phyloP scores from a whole-genome alignment of 2,113 vertebrate species.

The Hippoglossus stenolepis region DNA sequence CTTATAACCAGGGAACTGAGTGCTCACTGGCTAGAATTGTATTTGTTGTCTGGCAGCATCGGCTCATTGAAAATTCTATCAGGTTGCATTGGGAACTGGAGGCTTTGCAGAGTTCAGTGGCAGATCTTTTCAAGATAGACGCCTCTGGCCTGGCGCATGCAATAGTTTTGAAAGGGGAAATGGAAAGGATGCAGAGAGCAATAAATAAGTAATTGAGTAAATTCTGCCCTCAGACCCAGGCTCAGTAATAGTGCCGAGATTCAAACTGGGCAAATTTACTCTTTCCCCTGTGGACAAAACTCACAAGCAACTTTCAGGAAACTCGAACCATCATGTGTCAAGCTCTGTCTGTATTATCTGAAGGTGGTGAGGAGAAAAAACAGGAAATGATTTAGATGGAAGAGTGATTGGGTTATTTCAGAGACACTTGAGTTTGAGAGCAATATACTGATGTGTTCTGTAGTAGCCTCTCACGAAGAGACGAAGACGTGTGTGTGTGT shows the following conservation, averaged over 20 bases:
- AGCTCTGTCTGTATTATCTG: conserved; percentile 19
- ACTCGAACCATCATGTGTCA: conserved; percentile 28
- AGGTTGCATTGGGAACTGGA: conserved; percentile 5
- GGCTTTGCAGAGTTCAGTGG: conserved; percentile 24
- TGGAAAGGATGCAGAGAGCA: conserved; percentile 38
- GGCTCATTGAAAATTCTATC: conserved; percentile 21
- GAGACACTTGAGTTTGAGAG: conserved; percentile 10
- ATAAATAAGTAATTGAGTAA: conserved; percentile 49
- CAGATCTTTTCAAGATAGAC: conserved; percentile 34
- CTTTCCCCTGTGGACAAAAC: conserved; percentile 26
- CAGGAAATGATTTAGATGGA: conserved; percentile 35
- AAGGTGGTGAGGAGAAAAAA: conserved; percentile 28
- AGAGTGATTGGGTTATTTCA: conserved; percentile 48
- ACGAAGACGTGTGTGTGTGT: too few relatives aligned
- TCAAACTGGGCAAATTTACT: conserved; percentile 40
- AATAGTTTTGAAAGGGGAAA: conserved; percentile 31
- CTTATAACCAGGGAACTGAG: neutral
- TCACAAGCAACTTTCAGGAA: conserved; percentile 7
- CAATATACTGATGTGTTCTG: too few relatives aligned
- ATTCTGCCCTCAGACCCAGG: conserved; percentile 21
- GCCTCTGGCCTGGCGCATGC: conserved; percentile 13
- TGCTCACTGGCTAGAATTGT: neutral
- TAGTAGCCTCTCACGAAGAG: too few relatives aligned
- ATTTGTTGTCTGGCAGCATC: conserved; percentile 25
- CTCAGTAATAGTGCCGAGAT: conserved; percentile 6